Evolutionary conservation across 2,888 invertebrate genomes (phyloP), one percentile per base, ranked within the genome.

Genomic region (Torymus auratus): DNA sequence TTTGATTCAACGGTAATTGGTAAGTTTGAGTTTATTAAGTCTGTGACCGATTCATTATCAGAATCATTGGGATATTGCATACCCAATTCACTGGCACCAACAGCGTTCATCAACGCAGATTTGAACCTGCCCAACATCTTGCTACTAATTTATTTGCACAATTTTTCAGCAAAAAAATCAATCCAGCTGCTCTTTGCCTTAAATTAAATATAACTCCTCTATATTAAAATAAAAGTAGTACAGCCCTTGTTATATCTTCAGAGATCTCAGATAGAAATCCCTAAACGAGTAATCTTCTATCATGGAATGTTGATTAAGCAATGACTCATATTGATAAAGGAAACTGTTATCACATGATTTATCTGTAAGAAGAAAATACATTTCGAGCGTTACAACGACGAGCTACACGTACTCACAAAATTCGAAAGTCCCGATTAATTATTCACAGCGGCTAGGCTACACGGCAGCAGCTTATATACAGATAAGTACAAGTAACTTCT

Each of bases 111-210:
- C 52, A 94, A 91, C 74, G 92, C 94, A 86, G 92, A 94, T 87
- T 93, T 94, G 76, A 95, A 92, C 84, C 93, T 92, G 85, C 92
- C 93, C 83, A 95, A 92, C 94, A 95, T 94, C 61, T 53, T 77
- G 64, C 61, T 68, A 55, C 58, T 23, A 3, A 65, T 58, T 61
- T 65, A 0, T 55, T 12, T 64, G 53, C 10, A n/a, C 11, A 17
- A 55, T 60, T 41, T 23, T 53, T 3, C 23, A 68, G 53, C 17
- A 12, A 62, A 65, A 23, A 58, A 62, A 80, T 23, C 2, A 71
- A 53, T 2, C 28, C 28, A 28, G 1, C 28, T 28, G 28, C 28
- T 60, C 20, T 52, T 41, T 72, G 28, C 56, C 28, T 72, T 28
- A 60, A 52, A 58, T 50, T 20, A 50, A 62, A 68, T 68, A 72